phyloP scores from a whole-genome alignment of 2,797 vertebrate species.

The Pseudochirops cupreus region DNA sequence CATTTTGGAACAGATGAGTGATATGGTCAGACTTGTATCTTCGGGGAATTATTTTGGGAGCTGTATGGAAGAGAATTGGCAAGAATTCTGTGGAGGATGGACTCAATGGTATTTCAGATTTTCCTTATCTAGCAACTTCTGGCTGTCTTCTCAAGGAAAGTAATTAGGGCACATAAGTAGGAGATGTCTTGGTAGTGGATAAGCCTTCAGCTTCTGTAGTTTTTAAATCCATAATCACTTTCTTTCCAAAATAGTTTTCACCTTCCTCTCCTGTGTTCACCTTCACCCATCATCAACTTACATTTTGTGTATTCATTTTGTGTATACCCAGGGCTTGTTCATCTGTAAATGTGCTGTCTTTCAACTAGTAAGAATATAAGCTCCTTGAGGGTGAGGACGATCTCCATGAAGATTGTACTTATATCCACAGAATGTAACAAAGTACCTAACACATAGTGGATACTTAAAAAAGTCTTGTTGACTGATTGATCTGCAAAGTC shows the following conservation, averaged over 20 bases:
- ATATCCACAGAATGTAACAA: neutral
- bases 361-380: neutral
- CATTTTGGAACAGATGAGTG: neutral
- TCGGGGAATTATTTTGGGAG: neutral
- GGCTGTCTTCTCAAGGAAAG: neutral
- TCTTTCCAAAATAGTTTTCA: neutral
- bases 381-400: neutral
- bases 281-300: neutral
- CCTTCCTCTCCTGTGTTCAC: neutral
- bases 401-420: neutral
- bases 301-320: neutral
- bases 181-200: neutral
- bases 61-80: neutral
- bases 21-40: neutral
- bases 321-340: neutral
- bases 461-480: neutral
- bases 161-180: neutral
- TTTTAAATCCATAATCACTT: neutral
- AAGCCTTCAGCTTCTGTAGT: neutral
- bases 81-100: neutral
- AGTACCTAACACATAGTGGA: neutral
- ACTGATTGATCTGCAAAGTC: neutral
- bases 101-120: neutral
- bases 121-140: neutral
- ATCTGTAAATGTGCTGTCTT: neutral